Base-by-base conservation (phyloP, 37 sponge, comb jelly and placozoan genomes). In the Aplysina aerophoba region DNA sequence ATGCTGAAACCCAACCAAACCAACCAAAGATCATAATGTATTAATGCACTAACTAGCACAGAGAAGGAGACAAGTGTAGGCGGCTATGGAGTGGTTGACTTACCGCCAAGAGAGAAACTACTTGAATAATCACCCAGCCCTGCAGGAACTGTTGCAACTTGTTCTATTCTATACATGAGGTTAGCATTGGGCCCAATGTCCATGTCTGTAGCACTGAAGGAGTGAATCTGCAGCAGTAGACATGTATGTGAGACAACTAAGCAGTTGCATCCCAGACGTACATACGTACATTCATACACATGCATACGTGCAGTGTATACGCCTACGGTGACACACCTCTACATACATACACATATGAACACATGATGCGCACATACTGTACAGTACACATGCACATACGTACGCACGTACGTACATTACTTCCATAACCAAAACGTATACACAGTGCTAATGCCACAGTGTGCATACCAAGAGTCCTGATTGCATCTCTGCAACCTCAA, bases 161-260 rank as follows among this genome's bases (percentile, higher is more conserved):
- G 3, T 17, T 4, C 5, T 24, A 83, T 73, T 4, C 53, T 4
- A 55, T 89, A 89, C 4, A 33, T 79, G 8, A 89, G 58, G 19
- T 31, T 0, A 28, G 53, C 57, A 68, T 84, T 84, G 20, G n/a
- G 30, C 14, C 89, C 89, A 22, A 22, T 41, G 50, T 89, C 89
- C 15, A 34, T 31, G 67, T 89, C 89, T 12, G n/a, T 56, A 34
- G 89, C 89, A 55, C 40, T 59, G 31, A 84, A 33, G 1, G 71
- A 69, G 1, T 35, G 28, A 17, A 69, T 69, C 71, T 69, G 34
- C 71, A 30, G 33, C 34, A 4, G 34, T 5, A 44, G 50, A 8
- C 6, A 3, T 8, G n/a, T n/a, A 44, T 11, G 8, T 44, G 8
- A 44, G 8, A 44, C 50, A 44, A 3, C 8, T 44, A 44, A 44